Evolutionary conservation across 2,888 invertebrate genomes (phyloP).

Genomic region (Bimastos eiseni): DNA sequence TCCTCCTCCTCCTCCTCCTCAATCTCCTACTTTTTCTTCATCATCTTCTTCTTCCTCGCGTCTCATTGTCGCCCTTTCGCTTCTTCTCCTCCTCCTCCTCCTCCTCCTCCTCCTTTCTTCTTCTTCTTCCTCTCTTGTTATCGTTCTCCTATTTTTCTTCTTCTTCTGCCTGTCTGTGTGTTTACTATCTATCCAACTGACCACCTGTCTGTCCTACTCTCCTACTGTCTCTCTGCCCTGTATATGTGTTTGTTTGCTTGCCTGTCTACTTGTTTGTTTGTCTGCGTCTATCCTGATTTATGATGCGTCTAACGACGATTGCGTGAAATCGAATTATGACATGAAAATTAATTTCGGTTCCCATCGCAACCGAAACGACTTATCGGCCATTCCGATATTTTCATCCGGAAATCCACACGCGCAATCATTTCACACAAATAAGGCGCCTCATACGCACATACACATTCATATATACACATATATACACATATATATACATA

Average conservation of each 20-base stretch:
- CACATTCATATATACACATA: not conserved
- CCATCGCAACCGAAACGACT: conserved; percentile 23
- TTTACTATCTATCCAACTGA: not conserved
- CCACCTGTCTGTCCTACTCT: not conserved
- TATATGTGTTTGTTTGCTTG: not conserved
- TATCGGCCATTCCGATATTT: not conserved
- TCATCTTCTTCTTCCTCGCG: too few species aligned
- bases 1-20: too few species aligned
- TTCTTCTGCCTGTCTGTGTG: not conserved
- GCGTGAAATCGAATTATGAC: conserved; percentile 24
- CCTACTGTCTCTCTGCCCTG: not conserved
- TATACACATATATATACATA: not conserved
- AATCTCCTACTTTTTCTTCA: too few species aligned
- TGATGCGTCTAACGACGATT: not conserved
- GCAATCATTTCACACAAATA: conserved; percentile 13
- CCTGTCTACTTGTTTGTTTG: not conserved
- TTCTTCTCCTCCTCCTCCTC: too few species aligned
- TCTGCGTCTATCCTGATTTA: not conserved
- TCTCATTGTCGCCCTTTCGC: too few species aligned
- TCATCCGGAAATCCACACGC: not conserved
- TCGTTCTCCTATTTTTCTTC: not conserved
- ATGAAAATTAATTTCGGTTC: conserved; percentile 23
- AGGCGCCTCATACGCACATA: not conserved
- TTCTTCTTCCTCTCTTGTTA: not conserved
- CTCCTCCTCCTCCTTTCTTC: not conserved